Evolutionary conservation across 2,888 invertebrate genomes (phyloP).

Genomic region (Neoascia interrupta): DNA sequence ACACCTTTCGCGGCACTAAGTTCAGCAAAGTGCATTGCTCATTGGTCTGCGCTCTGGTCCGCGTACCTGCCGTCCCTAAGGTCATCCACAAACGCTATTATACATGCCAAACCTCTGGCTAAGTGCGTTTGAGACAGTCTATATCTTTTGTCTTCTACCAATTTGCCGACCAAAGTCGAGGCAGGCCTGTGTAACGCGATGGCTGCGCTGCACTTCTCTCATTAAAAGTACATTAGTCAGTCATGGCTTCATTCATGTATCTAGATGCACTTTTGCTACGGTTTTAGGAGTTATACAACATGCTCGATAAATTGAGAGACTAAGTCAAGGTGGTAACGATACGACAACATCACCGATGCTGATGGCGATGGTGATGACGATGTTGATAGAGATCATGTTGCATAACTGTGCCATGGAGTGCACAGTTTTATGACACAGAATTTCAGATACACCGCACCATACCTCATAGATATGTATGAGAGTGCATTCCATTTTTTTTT

Average conservation of each 20-base stretch:
- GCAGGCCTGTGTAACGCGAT: constrained; percentile 23
- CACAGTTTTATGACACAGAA: constrained; percentile 63
- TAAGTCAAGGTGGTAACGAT: constrained; percentile 65
- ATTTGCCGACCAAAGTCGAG: constrained; percentile 41
- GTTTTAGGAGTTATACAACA: constrained; percentile 43
- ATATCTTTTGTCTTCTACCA: no score
- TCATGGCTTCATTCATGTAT: constrained; percentile 49
- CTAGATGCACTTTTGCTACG: constrained; percentile 47
- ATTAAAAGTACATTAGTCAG: constrained; percentile 60
- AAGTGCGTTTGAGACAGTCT: background rate
- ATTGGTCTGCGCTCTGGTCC: constrained; percentile 18
- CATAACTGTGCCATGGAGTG: constrained; percentile 62
- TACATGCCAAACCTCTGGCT: background rate
- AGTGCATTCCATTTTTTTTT: background rate
- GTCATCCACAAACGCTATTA: background rate
- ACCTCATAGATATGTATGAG: constrained; percentile 23
- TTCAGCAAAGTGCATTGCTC: constrained; percentile 13
- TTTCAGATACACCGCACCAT: constrained; percentile 13
- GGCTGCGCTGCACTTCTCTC: constrained; percentile 56
- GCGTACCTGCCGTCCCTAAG: background rate
- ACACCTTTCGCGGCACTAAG: constrained; percentile 35
- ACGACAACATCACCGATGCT: constrained; percentile 18
- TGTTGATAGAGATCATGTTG: constrained; percentile 47
- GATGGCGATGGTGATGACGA: constrained; percentile 13
- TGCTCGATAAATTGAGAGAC: constrained; percentile 36